Evolutionary conservation across 2,797 vertebrate species (phyloP).

Genomic region (Eulemur albifrons): DNA sequence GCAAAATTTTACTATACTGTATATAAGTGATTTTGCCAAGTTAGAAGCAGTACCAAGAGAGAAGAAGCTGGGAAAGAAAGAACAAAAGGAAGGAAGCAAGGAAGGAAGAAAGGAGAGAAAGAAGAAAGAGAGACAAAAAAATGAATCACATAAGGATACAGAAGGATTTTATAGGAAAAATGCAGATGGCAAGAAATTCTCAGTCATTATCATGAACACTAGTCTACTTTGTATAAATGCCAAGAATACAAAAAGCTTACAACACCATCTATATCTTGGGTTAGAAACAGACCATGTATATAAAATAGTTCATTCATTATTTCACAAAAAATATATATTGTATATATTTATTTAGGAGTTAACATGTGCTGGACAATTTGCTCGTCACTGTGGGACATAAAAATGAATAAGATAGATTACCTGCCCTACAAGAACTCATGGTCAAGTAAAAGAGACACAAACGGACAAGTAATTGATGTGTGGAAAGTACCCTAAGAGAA

Average conservation of each 20-base stretch:
- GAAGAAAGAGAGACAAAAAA: too few species aligned
- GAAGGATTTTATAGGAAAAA: not conserved
- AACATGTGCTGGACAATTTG: not conserved
- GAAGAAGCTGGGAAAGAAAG: not conserved
- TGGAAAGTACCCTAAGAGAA: not conserved
- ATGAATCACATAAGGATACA: not conserved
- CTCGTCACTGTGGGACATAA: not conserved
- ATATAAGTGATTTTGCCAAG: not conserved
- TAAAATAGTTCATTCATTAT: conserved; percentile 17
- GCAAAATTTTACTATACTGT: not conserved
- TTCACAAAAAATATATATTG: not conserved
- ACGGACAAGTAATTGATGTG: not conserved
- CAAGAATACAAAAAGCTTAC: not conserved
- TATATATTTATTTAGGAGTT: not conserved
- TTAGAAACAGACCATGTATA: not conserved
- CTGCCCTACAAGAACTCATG: not conserved
- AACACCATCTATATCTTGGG: not conserved
- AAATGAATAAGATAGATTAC: not conserved
- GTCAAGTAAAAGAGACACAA: not conserved
- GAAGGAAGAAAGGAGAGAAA: too few species aligned
- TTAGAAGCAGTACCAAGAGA: not conserved
- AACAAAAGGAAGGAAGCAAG: not conserved
- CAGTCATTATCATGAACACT: not conserved
- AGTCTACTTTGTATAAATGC: not conserved
- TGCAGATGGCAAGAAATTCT: not conserved